Evolutionary conservation across 2,888 invertebrate genomes (phyloP).

Genomic region (Drosophila anomelani): DNA sequence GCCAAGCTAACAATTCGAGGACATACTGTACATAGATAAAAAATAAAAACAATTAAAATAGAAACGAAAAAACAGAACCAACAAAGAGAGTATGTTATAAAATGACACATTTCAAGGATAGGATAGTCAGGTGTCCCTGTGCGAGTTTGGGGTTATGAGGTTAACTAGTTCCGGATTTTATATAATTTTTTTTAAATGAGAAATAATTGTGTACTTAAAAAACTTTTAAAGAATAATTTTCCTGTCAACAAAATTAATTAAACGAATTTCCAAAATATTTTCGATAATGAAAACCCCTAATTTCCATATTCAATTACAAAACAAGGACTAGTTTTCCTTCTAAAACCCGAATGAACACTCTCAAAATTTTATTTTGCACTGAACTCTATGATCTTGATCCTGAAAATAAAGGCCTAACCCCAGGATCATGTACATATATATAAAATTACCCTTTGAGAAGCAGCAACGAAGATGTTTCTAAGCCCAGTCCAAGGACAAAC

Average conservation of each 20-base stretch:
- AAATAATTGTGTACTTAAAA: not conserved
- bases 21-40: conserved; percentile 61
- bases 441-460: conserved; percentile 5
- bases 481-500: conserved; percentile 11
- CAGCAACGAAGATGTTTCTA: conserved; percentile 17
- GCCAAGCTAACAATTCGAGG: conserved; percentile 83
- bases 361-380: conserved; percentile 3
- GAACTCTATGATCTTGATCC: conserved; percentile 2
- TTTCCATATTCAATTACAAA: not conserved
- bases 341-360: not conserved
- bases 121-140: not conserved
- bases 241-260: not conserved
- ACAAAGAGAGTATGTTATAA: conserved; percentile 1
- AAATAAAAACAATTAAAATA: conserved; percentile 2
- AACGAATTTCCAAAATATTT: too few species aligned
- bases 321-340: not conserved
- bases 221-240: not conserved
- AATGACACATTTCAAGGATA: not conserved
- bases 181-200: not conserved
- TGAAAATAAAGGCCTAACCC: not conserved
- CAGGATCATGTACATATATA: conserved; percentile 9
- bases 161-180: not conserved
- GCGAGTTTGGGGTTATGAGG: not conserved
- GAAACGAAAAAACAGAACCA: conserved; percentile 6
- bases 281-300: too few species aligned